phyloP scores from a whole-genome alignment of 2,113 vertebrate species.

The Edolisoma coerulescens region DNA sequence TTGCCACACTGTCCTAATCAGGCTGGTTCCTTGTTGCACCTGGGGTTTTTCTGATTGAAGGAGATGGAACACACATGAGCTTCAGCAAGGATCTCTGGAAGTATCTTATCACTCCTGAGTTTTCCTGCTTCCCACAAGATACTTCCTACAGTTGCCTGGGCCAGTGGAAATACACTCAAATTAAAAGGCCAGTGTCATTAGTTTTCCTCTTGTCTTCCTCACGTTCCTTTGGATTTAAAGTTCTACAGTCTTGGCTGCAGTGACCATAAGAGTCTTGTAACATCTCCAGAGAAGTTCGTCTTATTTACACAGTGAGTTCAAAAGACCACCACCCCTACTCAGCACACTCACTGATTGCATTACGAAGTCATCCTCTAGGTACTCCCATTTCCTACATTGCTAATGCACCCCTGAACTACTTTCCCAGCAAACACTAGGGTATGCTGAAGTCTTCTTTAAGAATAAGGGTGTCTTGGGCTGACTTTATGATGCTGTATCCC shows the following conservation, averaged over 20 bases:
- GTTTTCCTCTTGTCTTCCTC: neutral
- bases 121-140: neutral
- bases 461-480: no score
- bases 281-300: fast-evolving
- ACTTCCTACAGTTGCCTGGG: neutral
- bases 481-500: no score
- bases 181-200: neutral
- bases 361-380: neutral
- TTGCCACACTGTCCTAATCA: neutral
- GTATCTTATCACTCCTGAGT: neutral
- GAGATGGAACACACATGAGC: neutral
- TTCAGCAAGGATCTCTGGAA: neutral
- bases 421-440: neutral
- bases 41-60: neutral
- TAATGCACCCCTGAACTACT: neutral
- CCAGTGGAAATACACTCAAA: neutral
- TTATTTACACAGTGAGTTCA: neutral
- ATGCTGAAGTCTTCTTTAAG: neutral
- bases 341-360: neutral
- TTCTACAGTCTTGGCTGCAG: neutral
- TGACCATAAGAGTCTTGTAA: neutral
- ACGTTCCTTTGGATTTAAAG: neutral
- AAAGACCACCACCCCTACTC: neutral
- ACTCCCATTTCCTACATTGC: fast-evolving
- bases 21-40: neutral